Base-by-base conservation (phyloP, 2,888 invertebrate species). In the Homarus gammarus region DNA sequence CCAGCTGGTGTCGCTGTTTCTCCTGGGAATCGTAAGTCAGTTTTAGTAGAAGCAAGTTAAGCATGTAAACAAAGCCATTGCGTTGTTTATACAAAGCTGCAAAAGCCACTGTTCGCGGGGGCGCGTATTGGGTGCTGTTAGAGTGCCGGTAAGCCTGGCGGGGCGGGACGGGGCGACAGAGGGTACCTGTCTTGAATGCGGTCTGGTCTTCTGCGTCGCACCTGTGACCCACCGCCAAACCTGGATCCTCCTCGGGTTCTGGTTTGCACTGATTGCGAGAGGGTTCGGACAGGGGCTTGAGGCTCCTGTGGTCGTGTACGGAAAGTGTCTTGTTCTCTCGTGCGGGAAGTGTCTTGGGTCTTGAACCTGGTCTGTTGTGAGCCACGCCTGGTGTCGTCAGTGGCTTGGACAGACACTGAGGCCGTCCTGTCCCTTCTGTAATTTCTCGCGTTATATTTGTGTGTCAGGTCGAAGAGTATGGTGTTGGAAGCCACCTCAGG, bases 371-470 rank as follows among this genome's bases (percentile, higher is more conserved):
- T 36, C n/a, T 56, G 36, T 18, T 33, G 56, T 2, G 6, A 56
- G 15, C 15, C 56, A 12, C 3, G 10, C 22, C 56, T 78, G 31
- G 56, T 27, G 27, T 78, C 78, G 33, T 78, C 78, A 78, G 40
- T 40, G 38, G 78, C 51, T 27, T 78, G 78, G 27, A 56, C 56
- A 33, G 33, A 12, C 33, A 78, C 78, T 27, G 78, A 10, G 56
- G 36, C 15, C 8, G 56, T 8, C 5, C 10, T 56, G 27, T 56
- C 56, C 27, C 56, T 56, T 78, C 78, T 78, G 78, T 36, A 78
- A 78, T 51, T 56, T 64, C 3, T 44, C 44, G n/a, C 12, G 64
- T 64, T n/a, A 64, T 64, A 27, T n/a, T 15, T 64, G 56, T 64
- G n/a, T 64, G 31, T n/a, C 27, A 27, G 27, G 64, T 64, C 27